Percentiles rank a stretch among this genome's conserved stretches.
phyloP scores from a whole-genome alignment of 2,113 vertebrate species.

The Butorides virescens region DNA sequence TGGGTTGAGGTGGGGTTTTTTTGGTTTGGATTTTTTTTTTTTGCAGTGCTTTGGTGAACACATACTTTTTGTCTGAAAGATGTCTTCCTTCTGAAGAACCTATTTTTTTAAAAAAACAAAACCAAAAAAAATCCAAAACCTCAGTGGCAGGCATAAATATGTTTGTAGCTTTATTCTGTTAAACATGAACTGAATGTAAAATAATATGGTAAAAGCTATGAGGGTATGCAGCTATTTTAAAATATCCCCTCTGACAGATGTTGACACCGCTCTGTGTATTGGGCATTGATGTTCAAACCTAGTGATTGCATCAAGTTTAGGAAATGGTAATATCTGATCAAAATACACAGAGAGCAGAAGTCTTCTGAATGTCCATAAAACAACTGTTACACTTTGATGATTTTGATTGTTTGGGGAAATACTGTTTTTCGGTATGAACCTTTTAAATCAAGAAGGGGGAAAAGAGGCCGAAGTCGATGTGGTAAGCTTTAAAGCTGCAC shows the following conservation, averaged over 20 bases:
- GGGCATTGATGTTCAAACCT: background rate
- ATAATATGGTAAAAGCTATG: background rate
- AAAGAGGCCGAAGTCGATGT: background rate
- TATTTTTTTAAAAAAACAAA: background rate
- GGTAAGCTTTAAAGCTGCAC: slow-evolving; percentile 3
- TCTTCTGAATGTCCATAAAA: background rate
- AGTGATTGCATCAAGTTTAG: background rate
- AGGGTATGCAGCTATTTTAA: background rate
- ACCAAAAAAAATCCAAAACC: no score
- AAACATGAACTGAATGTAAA: background rate
- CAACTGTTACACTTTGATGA: background rate
- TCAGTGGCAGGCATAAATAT: background rate
- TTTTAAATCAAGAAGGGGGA: background rate
- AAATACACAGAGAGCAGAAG: background rate
- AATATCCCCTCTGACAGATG: background rate
- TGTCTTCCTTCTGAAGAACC: background rate
- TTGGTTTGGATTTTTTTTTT: background rate
- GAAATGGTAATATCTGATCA: background rate
- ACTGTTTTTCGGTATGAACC: background rate
- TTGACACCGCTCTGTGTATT: background rate
- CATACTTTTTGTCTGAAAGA: background rate
- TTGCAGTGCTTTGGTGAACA: background rate
- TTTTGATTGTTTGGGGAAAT: background rate
- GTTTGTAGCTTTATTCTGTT: background rate
- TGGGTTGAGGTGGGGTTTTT: no score